Base-by-base conservation (phyloP, 2,797 vertebrate species). In the Perodicticus potto region DNA sequence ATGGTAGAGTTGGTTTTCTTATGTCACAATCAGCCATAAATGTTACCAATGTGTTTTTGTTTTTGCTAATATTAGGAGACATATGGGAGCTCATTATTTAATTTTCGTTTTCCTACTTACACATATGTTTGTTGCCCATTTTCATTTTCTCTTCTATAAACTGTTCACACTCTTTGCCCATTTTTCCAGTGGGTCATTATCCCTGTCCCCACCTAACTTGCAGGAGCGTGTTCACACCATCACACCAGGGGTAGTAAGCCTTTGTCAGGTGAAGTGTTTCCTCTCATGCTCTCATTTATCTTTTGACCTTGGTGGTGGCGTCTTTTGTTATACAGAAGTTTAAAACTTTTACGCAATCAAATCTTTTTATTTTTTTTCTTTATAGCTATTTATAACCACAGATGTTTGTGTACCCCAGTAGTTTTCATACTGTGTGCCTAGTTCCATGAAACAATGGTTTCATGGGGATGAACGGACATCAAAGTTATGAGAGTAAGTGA, bases 331-430 rank as follows among this genome's bases (percentile, higher is more conserved):
- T 72, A 86, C 7, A 89, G 78, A 96, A 93, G 86, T 85, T 93
- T 87, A 87, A 86, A 59, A 49, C 55, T 86, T 92, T 86, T 89
- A 93, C 70, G n/a, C 91, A 91, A 96, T 94, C 86, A 87, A 45
- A 80, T 87, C 61, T 94, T 72, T 95, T 86, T 90, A 55, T 91
- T 91, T 97, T 93, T 97, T 86, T 57, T 53, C 89, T 94, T 74
- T 69, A 5, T 19, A 57, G 86, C 90, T 97, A 95, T 96, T 86
- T 94, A 93, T 94, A 96, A 78, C 80, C 70, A 93, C 4, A 12
- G 78, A 80, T 94, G 76, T 97, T 96, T 96, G 88, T 74, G 29
- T 91, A 74, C 61, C 61, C 43, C 91, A 7, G 70, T 87, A 80
- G 59, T 93, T 94, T 97, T 67, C 25, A 69, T 32, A 40, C 59